Evolutionary conservation across 2,797 vertebrate species (phyloP).

Genomic region (Melanotaenia pygmaea): DNA sequence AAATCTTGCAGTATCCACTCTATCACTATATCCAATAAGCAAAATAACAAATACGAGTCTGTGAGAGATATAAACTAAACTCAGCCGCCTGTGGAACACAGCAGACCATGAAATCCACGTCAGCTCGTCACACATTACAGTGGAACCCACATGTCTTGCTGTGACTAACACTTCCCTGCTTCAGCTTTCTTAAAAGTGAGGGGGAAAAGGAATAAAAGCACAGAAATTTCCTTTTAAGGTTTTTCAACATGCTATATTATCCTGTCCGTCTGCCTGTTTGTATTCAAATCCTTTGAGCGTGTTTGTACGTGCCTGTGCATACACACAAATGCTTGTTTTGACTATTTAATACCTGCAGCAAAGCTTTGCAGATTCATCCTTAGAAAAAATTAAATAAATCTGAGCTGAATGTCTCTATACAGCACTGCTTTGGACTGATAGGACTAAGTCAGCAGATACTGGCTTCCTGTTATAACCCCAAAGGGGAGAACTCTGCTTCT

Average conservation of each 20-base stretch:
- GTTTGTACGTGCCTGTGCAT: slow-evolving; percentile 25
- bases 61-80: slow-evolving; percentile 13
- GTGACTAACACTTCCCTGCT: slow-evolving; percentile 18
- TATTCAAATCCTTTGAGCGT: slow-evolving; percentile 42
- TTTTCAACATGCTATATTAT: slow-evolving; percentile 10
- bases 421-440: slow-evolving; percentile 47
- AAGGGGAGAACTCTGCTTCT: slow-evolving; percentile 11
- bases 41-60: not conserved
- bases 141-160: not conserved
- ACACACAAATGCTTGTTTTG: slow-evolving; percentile 23
- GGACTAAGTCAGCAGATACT: slow-evolving; percentile 41
- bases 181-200: slow-evolving; percentile 26
- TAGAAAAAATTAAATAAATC: slow-evolving; percentile 16
- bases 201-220: slow-evolving; percentile 13
- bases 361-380: slow-evolving; percentile 37
- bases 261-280: slow-evolving; percentile 15
- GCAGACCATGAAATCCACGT: not conserved
- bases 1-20: not conserved
- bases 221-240: slow-evolving; percentile 30
- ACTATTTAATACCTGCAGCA: slow-evolving; percentile 40
- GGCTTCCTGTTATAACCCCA: slow-evolving; percentile 32
- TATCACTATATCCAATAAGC: not conserved
- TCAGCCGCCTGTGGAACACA: not conserved
- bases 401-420: slow-evolving; percentile 18
- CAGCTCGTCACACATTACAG: slow-evolving; percentile 1